Base-by-base conservation (phyloP, 1,140 invertebrate genomes). In the Drosophila asahinai region DNA sequence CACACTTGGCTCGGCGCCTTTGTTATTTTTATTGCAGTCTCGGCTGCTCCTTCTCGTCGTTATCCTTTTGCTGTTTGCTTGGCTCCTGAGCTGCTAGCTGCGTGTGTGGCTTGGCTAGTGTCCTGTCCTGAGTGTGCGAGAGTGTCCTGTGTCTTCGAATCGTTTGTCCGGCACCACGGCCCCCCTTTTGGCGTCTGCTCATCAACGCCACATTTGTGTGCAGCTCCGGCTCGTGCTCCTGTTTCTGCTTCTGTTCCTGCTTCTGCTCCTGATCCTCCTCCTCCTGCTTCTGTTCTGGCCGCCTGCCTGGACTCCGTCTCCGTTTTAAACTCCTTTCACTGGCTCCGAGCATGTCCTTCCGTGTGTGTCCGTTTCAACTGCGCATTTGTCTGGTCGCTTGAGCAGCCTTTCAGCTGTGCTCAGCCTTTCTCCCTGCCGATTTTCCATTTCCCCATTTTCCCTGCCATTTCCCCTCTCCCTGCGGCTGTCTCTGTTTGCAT, bases 191-290 rank as follows among this genome's bases (percentile, higher is more conserved):
- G 67, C 83, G 68, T 25, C 75, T 67, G 66, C 84, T 89, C 84
- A 89, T 89, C 84, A 89, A 90, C 81, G 86, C 77, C 86, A 90
- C 86, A 90, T 90, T 89, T 89, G 77, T 79, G 77, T 80, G 42
- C 30, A 30, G 22, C 48, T 61, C 19, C 19, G 27, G 45, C 42
- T 40, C 40, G 58, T 55, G 49, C 22, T 51, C 40, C 19, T 30
- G 40, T n/a, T 63, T n/a, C 55, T 47, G 25, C 43, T 51, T 25
- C 51, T 64, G 36, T 43, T 51, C 5, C 17, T 27, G 27, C 5
- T 27, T 30, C 27, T 57, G 27, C 19, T 61, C 14, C 66, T 42
- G 57, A n/a, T 22, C 25, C 27, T 30, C 27, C 27, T 30, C 27
- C 27, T 30, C 27, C 27, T 25, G 54, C 36, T 40, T 57, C 19